These are phyloP conservation scores for Ramazzottius varieornatus DNA, from an alignment of 2,888 invertebrate genomes.

Conservation along the genomic window DNA sequence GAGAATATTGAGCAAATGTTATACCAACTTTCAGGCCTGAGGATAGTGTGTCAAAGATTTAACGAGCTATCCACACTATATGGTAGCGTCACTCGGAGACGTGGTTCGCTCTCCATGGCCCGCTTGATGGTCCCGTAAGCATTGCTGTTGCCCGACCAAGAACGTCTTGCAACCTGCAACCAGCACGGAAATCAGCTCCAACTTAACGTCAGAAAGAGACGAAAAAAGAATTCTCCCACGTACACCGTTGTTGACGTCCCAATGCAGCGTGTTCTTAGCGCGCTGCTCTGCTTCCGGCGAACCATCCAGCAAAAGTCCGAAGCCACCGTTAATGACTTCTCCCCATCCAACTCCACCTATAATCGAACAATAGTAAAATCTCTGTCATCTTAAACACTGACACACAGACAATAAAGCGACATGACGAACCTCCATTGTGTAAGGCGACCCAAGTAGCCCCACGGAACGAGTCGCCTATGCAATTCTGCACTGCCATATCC, in stretches of 20 bases:
- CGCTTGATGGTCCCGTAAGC: constrained; percentile 28
- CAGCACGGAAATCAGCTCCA: neutral
- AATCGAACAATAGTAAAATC: neutral
- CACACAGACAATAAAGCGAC: neutral
- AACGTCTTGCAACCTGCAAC: constrained; percentile 25
- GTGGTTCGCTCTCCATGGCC: constrained; percentile 25
- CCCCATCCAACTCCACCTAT: constrained; percentile 27
- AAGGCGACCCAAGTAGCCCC: constrained; percentile 36
- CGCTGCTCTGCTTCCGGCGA: constrained; percentile 25
- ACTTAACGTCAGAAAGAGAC: constrained; percentile 12
- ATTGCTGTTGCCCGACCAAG: constrained; percentile 32
- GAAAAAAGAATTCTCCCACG: too few relatives aligned
- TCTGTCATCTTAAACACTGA: neutral
- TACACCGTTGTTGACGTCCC: constrained; percentile 36
- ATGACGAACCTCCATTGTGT: constrained; percentile 28
- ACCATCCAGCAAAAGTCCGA: constrained; percentile 34
- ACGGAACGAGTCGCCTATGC: constrained; percentile 31
- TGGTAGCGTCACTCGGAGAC: constrained; percentile 25
- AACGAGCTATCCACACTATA: neutral
- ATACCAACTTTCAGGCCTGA: too few relatives aligned
- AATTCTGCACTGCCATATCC: constrained; percentile 35
- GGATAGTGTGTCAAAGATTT: neutral
- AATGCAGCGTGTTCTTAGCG: constrained; percentile 28
- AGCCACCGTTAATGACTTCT: constrained; percentile 36
- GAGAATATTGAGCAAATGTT: too few relatives aligned